These are phyloP conservation scores for Anagyrus pseudococci DNA, from an alignment of 2,888 invertebrate genomes.

Conservation along the genomic window DNA sequence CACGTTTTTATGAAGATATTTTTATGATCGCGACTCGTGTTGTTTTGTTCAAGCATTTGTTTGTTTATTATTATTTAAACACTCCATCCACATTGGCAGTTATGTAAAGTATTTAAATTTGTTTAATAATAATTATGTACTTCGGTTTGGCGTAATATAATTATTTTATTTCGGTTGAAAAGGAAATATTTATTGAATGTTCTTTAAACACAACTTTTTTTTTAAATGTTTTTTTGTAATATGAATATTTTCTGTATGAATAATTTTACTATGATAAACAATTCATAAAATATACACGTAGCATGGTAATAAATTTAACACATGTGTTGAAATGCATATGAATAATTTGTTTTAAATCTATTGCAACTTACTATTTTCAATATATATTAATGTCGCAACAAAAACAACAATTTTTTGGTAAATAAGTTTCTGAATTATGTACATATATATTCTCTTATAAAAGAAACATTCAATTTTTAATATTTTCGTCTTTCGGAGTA, in stretches of 20 bases:
- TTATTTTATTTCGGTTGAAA: conserved; percentile 9
- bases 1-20: conserved; percentile 25
- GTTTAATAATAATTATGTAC: conserved; percentile 19
- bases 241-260: no score
- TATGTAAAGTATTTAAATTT: conserved; percentile 48
- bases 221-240: no score
- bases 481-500: conserved; percentile 14
- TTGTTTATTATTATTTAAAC: conserved; percentile 38
- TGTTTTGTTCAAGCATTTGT: conserved; percentile 16
- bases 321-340: conserved; percentile 21
- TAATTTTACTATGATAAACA: conserved; percentile 8
- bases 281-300: conserved; percentile 10
- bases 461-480: conserved; percentile 23
- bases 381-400: conserved; percentile 12
- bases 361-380: conserved; percentile 9
- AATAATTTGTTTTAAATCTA: conserved; percentile 13
- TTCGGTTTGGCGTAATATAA: conserved; percentile 14
- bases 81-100: conserved; percentile 56
- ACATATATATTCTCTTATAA: conserved; percentile 23
- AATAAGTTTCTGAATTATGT: conserved; percentile 3
- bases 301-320: conserved; percentile 1
- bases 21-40: conserved; percentile 25
- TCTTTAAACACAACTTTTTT: conserved; percentile 1
- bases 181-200: conserved; percentile 10
- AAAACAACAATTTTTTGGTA: conserved; percentile 6